These are phyloP conservation scores for Zosterops borbonicus DNA, from an alignment of 2,113 vertebrate species.

Conservation along the genomic window DNA sequence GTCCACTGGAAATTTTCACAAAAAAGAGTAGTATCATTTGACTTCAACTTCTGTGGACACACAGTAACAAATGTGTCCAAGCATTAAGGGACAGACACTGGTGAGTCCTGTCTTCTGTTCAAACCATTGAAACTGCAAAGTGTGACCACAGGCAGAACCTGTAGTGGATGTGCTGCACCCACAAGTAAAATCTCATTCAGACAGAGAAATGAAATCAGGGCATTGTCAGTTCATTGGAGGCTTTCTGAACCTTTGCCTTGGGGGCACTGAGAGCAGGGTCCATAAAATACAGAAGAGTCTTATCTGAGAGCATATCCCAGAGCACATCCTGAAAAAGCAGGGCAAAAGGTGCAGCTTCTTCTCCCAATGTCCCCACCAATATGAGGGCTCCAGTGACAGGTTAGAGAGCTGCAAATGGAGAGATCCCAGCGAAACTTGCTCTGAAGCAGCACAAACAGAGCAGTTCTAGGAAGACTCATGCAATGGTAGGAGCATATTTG, in stretches of 20 bases:
- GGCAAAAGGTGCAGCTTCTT: not conserved
- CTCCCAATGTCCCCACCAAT: rapidly evolving
- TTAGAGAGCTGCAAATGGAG: not conserved
- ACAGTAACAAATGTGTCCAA: not conserved
- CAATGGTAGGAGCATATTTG: constrained; percentile 11
- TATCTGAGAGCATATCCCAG: not conserved
- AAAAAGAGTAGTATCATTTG: not conserved
- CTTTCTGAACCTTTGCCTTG: not conserved
- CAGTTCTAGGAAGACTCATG: not conserved
- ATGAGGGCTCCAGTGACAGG: not conserved
- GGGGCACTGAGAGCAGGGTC: not conserved
- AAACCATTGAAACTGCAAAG: not conserved
- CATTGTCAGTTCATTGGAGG: not conserved
- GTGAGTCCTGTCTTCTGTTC: not conserved
- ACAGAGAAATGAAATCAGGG: not conserved
- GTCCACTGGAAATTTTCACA: not conserved
- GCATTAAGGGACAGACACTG: not conserved
- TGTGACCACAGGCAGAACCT: not conserved
- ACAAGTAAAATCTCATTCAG: not conserved
- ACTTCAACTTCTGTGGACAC: not conserved
- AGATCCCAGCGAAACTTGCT: not conserved
- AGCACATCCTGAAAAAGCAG: not conserved
- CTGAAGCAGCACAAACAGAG: not conserved
- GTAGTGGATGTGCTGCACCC: not conserved
- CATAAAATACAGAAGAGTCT: not conserved